phyloP scores from a whole-genome alignment of 2,797 vertebrate genomes.

The Girardinus metallicus region DNA sequence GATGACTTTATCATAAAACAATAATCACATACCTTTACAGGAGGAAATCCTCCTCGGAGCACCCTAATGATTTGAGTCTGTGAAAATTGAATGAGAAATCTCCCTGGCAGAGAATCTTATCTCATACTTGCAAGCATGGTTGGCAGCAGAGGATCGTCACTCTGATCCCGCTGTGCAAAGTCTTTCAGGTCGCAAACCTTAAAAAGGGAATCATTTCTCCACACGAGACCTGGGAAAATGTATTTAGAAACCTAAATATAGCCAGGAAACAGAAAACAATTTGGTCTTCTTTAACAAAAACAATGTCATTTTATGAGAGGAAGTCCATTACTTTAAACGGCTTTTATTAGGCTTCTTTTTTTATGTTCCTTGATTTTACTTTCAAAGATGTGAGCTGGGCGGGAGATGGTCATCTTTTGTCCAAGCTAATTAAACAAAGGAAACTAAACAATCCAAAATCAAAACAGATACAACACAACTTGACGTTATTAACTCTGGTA shows the following conservation, averaged over 20 bases:
- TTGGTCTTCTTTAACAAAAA: neutral
- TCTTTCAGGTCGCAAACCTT: constrained; percentile 39
- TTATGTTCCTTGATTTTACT: neutral
- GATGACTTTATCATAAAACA: constrained; percentile 61
- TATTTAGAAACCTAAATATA: constrained; percentile 18
- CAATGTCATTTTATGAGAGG: constrained; percentile 6
- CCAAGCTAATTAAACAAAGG: no score
- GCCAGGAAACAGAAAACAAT: neutral
- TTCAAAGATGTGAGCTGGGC: no score
- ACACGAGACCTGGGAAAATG: constrained; percentile 29
- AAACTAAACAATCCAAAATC: no score
- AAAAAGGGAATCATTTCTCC: constrained; percentile 40
- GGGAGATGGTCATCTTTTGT: no score
- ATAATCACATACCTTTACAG: constrained; percentile 61
- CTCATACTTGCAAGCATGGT: constrained; percentile 45
- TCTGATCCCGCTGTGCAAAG: constrained; percentile 30
- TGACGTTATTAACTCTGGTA: no score
- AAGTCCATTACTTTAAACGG: neutral
- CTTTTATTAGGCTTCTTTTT: neutral
- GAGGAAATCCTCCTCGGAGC: neutral
- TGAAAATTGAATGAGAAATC: constrained; percentile 46
- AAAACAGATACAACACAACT: no score
- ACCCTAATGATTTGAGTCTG: constrained; percentile 53
- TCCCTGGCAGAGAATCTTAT: constrained; percentile 52
- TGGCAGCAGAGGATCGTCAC: constrained; percentile 43